These are phyloP conservation scores for Drosophila pruinosa DNA, from an alignment of 1,140 invertebrate genomes.

Conservation along the genomic window DNA sequence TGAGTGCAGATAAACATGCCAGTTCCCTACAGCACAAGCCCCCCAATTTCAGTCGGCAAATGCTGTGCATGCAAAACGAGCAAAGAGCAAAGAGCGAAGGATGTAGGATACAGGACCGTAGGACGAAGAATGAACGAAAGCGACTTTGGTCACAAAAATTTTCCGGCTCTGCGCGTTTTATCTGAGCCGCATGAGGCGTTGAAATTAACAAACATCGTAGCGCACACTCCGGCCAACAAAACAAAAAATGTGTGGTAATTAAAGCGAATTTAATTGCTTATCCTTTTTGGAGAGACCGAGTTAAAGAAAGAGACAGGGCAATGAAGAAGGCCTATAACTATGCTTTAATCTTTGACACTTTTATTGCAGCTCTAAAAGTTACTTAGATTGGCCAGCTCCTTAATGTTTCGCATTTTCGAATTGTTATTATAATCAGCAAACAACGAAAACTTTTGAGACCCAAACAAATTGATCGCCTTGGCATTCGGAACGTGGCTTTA, in stretches of 20 bases:
- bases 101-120: not conserved
- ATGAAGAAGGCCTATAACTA: slow-evolving; percentile 57
- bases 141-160: slow-evolving; percentile 69
- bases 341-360: slow-evolving; percentile 82
- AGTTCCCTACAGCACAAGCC: slow-evolving; percentile 19
- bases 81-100: slow-evolving; percentile 4
- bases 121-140: slow-evolving; percentile 23
- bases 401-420: slow-evolving; percentile 65
- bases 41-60: slow-evolving; percentile 34
- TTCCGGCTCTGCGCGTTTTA: slow-evolving; percentile 74
- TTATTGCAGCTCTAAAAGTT: slow-evolving; percentile 81
- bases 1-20: slow-evolving; percentile 78
- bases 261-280: slow-evolving; percentile 81
- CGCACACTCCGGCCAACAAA: slow-evolving; percentile 8
- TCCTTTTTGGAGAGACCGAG: too few relatives aligned
- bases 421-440: slow-evolving; percentile 47
- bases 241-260: slow-evolving; percentile 73
- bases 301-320: not conserved
- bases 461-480: slow-evolving; percentile 68
- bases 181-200: slow-evolving; percentile 71
- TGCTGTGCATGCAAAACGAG: slow-evolving; percentile 72
- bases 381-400: slow-evolving; percentile 76
- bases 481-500: slow-evolving; percentile 72
- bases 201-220: slow-evolving; percentile 77
- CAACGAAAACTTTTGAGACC: slow-evolving; percentile 49